phyloP scores from a whole-genome alignment of 2,888 invertebrate genomes.

The Hemithea aestivaria region DNA sequence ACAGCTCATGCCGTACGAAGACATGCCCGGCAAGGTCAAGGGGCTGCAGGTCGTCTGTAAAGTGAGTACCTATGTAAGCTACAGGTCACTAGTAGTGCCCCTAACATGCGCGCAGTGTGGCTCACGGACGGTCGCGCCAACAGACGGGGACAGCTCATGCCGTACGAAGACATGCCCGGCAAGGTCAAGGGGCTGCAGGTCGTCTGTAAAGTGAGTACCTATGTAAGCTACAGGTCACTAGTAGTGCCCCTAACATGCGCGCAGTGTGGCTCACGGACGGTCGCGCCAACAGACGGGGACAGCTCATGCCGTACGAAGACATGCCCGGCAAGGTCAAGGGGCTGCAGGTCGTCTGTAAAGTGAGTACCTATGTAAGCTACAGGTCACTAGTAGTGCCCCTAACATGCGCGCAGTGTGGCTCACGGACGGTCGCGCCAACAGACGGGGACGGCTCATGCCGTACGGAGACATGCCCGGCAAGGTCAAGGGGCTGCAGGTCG shows the following conservation, averaged over 20 bases:
- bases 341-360: constrained; percentile 89
- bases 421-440: constrained; percentile 64
- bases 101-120: constrained; percentile 84
- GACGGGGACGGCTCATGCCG: constrained; percentile 82
- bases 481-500: constrained; percentile 87
- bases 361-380: no score
- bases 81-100: no score
- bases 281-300: constrained; percentile 77
- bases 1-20: constrained; percentile 80
- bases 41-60: constrained; percentile 90
- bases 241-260: constrained; percentile 86
- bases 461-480: constrained; percentile 82
- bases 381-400: no score
- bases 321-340: constrained; percentile 87
- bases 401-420: constrained; percentile 83
- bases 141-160: constrained; percentile 82
- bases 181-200: constrained; percentile 89
- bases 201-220: constrained; percentile 84
- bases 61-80: constrained; percentile 73
- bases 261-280: constrained; percentile 79
- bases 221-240: no score
- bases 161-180: constrained; percentile 80
- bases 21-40: constrained; percentile 85
- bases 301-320: constrained; percentile 80
- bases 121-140: constrained; percentile 65